A percentile compares a stretch with the other conserved stretches of the same genome.
Conservation (phyloP, 92 coral and sea anemone species). For the Epizoanthus ramosus region DNA sequence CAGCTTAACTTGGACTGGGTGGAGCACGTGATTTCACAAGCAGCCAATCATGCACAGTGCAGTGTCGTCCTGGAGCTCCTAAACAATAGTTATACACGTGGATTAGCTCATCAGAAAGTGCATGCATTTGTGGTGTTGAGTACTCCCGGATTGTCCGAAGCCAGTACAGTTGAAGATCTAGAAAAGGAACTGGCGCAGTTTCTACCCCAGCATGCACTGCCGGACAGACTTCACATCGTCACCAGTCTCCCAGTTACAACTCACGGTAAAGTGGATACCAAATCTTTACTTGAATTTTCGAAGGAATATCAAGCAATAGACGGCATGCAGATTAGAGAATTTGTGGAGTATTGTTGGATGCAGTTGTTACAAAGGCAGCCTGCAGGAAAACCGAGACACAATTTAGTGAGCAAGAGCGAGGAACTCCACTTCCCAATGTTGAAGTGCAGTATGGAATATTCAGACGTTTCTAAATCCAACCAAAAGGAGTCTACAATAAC, state of each 20-base stretch:
- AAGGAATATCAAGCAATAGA: background rate
- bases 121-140: slow-evolving; percentile 64
- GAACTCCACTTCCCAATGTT: background rate
- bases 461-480: background rate
- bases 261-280: slow-evolving; percentile 87
- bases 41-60: slow-evolving; percentile 41
- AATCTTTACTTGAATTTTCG: slow-evolving; percentile 43
- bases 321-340: slow-evolving; percentile 31
- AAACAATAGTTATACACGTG: slow-evolving; percentile 35
- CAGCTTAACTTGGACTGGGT: slow-evolving; percentile 71
- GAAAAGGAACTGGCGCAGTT: slow-evolving; percentile 35
- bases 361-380: slow-evolving; percentile 6
- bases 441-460: background rate
- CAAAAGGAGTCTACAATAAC: background rate
- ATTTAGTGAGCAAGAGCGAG: background rate
- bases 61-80: slow-evolving; percentile 42
- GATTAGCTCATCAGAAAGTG: slow-evolving; percentile 22
- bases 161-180: slow-evolving; percentile 1
- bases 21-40: slow-evolving; percentile 62
- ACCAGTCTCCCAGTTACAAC: slow-evolving; percentile 75
- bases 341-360: slow-evolving; percentile 49
- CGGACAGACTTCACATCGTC: slow-evolving; percentile 76
- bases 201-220: slow-evolving; percentile 70
- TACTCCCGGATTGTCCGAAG: background rate
- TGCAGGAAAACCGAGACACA: background rate